phyloP scores from a whole-genome alignment of 2,888 invertebrate genomes.

The Nezara viridula region DNA sequence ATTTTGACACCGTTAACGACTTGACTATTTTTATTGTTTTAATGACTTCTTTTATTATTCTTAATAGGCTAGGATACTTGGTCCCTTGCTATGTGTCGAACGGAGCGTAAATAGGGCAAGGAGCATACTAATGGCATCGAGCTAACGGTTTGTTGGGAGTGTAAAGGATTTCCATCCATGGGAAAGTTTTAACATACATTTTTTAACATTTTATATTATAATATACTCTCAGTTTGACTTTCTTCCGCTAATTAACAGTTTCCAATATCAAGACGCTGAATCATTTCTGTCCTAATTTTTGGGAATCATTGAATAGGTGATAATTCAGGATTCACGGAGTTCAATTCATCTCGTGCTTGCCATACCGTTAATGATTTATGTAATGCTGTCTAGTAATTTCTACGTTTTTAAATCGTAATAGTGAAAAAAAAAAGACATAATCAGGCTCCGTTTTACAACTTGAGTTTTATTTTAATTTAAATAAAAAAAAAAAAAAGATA shows the following conservation, averaged over 20 bases:
- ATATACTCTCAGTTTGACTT: neutral
- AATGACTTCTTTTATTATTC: neutral
- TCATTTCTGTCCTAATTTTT: too few species aligned
- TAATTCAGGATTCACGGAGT: too few species aligned
- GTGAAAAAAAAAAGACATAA: neutral
- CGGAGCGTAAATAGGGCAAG: conserved; percentile 13
- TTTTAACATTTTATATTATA: neutral
- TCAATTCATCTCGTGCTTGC: neutral
- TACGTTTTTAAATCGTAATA: neutral
- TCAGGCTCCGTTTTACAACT: neutral
- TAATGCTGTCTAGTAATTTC: neutral
- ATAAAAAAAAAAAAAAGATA: too few species aligned
- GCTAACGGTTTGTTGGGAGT: conserved; percentile 16
- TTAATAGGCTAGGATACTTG: neutral
- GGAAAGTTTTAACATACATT: conserved; percentile 17
- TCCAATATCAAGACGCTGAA: neutral
- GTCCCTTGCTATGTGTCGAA: neutral
- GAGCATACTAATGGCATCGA: neutral
- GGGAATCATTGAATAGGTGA: too few species aligned
- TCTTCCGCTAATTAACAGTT: neutral
- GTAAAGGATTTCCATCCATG: neutral
- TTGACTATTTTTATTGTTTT: neutral
- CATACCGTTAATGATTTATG: neutral
- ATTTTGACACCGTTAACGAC: neutral
- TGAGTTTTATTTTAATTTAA: neutral